A percentile compares a stretch with the other conserved stretches of the same genome.
Conservation (phyloP, 2,113 vertebrate genomes). For the Edolisoma coerulescens region DNA sequence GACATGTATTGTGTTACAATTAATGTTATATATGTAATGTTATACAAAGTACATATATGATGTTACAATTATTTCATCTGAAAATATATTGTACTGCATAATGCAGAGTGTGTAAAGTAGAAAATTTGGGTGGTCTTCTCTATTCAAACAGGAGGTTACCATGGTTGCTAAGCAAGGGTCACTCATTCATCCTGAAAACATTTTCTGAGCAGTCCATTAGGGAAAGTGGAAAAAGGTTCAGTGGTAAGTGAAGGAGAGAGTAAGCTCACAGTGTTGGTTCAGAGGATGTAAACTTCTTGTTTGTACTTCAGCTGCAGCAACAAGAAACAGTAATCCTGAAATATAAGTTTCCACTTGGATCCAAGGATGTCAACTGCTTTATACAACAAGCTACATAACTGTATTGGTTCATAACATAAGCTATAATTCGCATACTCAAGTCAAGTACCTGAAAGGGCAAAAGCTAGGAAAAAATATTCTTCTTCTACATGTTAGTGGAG, state of each 20-base stretch:
- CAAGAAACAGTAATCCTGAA: background rate
- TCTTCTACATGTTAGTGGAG: background rate
- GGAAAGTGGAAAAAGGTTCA: background rate
- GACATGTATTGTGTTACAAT: background rate
- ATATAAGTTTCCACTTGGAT: background rate
- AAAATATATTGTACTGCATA: background rate
- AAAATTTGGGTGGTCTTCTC: fast-evolving
- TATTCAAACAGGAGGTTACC: background rate
- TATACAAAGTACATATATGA: background rate
- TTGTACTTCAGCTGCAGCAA: background rate
- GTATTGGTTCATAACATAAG: background rate
- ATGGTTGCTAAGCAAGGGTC: background rate
- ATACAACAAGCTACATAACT: background rate
- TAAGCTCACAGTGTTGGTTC: background rate
- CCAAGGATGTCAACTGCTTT: background rate
- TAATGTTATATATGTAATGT: background rate
- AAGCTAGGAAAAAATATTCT: background rate
- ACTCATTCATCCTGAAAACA: background rate
- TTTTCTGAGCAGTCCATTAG: background rate
- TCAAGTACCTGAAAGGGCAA: background rate
- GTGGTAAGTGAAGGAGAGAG: background rate
- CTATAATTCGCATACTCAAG: background rate
- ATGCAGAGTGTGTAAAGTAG: background rate
- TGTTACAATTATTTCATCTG: background rate
- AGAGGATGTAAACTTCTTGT: background rate